These are phyloP conservation scores for Metalampra italica DNA, from an alignment of 2,888 invertebrate genomes.

Conservation along the genomic window DNA sequence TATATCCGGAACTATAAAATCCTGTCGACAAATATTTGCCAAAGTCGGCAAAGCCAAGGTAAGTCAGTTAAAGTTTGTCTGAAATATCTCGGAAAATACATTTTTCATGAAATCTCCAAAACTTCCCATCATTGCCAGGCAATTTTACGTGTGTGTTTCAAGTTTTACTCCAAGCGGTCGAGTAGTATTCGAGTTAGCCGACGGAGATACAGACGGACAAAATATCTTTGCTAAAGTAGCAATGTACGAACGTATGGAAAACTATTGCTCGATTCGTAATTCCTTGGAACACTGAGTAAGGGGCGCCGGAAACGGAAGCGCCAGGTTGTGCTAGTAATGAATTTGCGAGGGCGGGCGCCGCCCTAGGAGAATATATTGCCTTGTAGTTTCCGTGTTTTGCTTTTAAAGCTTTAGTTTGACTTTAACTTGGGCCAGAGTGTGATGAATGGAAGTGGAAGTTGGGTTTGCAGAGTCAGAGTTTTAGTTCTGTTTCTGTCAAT, in stretches of 20 bases:
- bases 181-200: too few species aligned
- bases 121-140: too few species aligned
- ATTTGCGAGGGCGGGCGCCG: constrained; percentile 70
- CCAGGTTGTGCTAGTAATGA: constrained; percentile 71
- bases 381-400: constrained; percentile 60
- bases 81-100: too few species aligned
- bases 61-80: too few species aligned
- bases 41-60: too few species aligned
- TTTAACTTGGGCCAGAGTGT: constrained; percentile 36
- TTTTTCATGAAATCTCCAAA: too few species aligned
- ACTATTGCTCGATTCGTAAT: constrained; percentile 7
- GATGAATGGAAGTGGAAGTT: constrained; percentile 2
- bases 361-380: constrained; percentile 66
- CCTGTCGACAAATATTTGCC: too few species aligned
- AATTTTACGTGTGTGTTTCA: too few species aligned
- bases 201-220: too few species aligned
- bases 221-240: background rate
- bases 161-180: too few species aligned
- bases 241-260: background rate
- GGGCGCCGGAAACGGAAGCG: constrained; percentile 68
- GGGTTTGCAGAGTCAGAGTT: background rate
- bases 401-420: constrained; percentile 56
- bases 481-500: background rate
- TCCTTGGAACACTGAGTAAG: constrained; percentile 13
- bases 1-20: too few species aligned